Base-by-base conservation (phyloP, 2,888 invertebrate genomes). In the Arge pagana region DNA sequence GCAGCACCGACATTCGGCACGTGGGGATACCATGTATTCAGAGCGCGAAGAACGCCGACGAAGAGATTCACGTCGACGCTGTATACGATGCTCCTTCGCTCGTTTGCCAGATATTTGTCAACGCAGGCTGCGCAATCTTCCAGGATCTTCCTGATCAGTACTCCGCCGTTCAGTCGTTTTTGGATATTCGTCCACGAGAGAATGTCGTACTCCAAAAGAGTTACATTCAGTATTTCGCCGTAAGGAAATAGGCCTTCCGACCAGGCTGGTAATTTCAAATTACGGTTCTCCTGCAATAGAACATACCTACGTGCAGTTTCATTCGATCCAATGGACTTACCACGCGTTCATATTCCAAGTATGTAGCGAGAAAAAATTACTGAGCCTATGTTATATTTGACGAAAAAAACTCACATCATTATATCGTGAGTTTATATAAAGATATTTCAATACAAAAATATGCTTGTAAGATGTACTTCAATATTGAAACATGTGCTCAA, bases 1-100 rank as follows among this genome's bases (percentile, higher is more conserved):
- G 73, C 63, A 23, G 71, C 64, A 0, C 63, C 62, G 33, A 66
- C 67, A 18, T 59, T 61, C 2, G 71, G 68, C 23, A 73, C 61
- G 23, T 71, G 71, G 4, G 68, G 64, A 3, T 63, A 56, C 64
- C 68, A 75, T 16, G 68, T 30, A 28, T 64, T 55, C n/a, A 74
- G 53, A 13, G 57, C 62, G 51, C 68, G 69, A 7, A 74, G 49
- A 36, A 71, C 24, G 1, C 70, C 72, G 4, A 61, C 66, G 11
- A 73, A 48, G 16, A 70, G 72, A 7, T 62, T 67, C 11, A 67
- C 70, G 45, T 71, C 67, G 1, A 70, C 72, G 37, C 72, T 71
- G 41, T 67, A 73, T 3, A 73, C 48, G 40, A 62, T 62, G 3
- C 73, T 58, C 52, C 70, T 73, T 4, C 21, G 23, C 24, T 54